Conservation (phyloP, 2,888 invertebrate genomes). For the Spisula subtruncata region DNA sequence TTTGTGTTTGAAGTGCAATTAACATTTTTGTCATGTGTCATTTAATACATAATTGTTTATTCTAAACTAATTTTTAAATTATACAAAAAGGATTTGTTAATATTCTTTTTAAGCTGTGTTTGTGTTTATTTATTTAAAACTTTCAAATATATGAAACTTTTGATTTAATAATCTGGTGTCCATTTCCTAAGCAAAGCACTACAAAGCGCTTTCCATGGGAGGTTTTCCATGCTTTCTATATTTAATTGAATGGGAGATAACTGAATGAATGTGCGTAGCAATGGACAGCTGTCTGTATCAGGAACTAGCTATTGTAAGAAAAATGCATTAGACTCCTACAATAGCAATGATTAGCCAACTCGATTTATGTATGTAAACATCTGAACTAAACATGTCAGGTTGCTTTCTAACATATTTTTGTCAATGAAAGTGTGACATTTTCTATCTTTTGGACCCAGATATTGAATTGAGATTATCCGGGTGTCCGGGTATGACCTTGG, state of each 20-base stretch:
- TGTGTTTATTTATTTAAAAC: constrained; percentile 16
- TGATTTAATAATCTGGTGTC: neutral
- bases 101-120: neutral
- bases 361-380: neutral
- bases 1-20: constrained; percentile 45
- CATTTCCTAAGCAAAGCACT: no score
- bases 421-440: no score
- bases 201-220: no score
- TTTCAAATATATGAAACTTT: neutral
- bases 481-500: no score
- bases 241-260: no score
- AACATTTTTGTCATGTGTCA: constrained; percentile 23
- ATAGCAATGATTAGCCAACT: no score
- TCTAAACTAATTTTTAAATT: neutral
- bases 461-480: neutral
- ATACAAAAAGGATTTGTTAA: neutral
- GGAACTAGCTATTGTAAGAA: no score
- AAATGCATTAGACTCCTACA: no score
- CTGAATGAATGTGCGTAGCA: no score
- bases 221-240: no score
- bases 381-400: neutral
- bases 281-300: no score
- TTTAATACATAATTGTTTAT: neutral
- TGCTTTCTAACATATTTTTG: no score
- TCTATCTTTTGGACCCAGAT: neutral